phyloP scores from a whole-genome alignment of 2,797 vertebrate species.

The Dermochelys coriacea region DNA sequence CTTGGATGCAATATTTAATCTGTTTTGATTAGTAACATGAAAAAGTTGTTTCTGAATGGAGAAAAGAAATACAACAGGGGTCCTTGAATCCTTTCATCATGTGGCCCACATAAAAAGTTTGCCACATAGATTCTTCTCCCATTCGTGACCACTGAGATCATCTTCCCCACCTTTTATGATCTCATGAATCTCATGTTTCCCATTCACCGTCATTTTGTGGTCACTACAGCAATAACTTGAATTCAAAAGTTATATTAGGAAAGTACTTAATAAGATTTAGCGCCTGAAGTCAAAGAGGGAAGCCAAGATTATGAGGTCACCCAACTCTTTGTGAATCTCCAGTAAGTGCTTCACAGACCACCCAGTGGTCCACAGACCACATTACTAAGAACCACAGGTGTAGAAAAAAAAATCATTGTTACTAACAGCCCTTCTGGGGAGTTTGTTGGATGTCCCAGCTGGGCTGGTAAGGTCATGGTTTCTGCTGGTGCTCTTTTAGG shows the following conservation, averaged over 20 bases:
- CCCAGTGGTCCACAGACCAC: background rate
- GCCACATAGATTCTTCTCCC: slow-evolving; percentile 6
- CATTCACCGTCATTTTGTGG: background rate
- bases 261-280: background rate
- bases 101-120: background rate
- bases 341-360: background rate
- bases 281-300: background rate
- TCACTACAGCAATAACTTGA: background rate
- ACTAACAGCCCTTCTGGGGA: background rate
- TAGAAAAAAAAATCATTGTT: background rate
- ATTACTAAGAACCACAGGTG: background rate
- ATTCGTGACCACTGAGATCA: background rate
- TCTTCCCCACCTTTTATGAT: background rate
- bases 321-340: background rate
- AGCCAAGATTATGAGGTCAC: background rate
- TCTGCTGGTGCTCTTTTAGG: background rate
- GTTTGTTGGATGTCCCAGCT: background rate
- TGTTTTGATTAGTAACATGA: background rate
- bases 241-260: background rate
- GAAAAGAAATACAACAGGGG: background rate
- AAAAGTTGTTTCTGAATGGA: background rate
- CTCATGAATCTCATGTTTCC: background rate
- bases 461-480: background rate
- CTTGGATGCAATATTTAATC: background rate
- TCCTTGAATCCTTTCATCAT: background rate